Conservation (phyloP, 2,113 vertebrate species). For the Pantherophis guttatus region DNA sequence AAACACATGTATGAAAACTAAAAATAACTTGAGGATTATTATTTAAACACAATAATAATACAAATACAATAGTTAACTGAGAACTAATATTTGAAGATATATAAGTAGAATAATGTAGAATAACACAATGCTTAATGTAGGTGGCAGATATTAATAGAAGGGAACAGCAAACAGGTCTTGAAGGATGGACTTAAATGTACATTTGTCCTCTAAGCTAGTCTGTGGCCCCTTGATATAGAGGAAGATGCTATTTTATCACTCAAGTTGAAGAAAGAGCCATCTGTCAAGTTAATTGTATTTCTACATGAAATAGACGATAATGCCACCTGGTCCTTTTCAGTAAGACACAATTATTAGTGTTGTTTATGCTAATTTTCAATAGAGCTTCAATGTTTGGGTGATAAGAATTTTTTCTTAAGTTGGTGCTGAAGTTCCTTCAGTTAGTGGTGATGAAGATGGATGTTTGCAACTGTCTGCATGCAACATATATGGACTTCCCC, state of each 20-base stretch:
- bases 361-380: neutral
- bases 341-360: neutral
- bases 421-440: neutral
- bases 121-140: neutral
- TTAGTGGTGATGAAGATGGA: neutral
- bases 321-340: neutral
- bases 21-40: neutral
- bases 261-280: neutral
- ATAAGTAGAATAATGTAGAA: neutral
- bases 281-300: neutral
- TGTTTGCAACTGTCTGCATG: neutral
- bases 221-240: neutral
- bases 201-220: neutral
- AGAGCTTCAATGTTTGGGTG: neutral
- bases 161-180: neutral
- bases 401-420: neutral
- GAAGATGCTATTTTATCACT: neutral
- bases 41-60: neutral
- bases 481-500: neutral
- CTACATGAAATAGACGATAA: neutral
- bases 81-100: neutral
- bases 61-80: neutral
- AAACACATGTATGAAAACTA: neutral
- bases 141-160: neutral
- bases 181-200: neutral